These are phyloP conservation scores for Chymomyza costata DNA, from an alignment of 1,140 invertebrate genomes.

Conservation along the genomic window DNA sequence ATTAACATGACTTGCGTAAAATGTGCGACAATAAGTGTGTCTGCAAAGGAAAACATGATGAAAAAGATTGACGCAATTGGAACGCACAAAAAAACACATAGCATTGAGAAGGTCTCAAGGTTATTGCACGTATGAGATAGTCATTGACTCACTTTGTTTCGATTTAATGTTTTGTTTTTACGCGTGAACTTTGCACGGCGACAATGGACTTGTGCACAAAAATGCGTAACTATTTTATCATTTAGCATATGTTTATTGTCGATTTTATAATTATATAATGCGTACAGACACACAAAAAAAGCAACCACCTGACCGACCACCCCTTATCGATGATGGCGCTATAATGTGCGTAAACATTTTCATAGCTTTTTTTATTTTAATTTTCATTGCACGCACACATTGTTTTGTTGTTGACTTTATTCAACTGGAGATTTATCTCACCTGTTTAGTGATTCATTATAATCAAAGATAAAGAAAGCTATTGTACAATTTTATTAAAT, in stretches of 20 bases:
- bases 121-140: constrained; percentile 32
- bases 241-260: constrained; percentile 24
- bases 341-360: constrained; percentile 3
- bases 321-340: constrained; percentile 12
- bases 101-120: constrained; percentile 42
- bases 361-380: no score
- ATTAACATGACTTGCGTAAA: constrained; percentile 34
- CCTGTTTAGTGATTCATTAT: no score
- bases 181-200: neutral
- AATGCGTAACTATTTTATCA: no score
- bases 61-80: constrained; percentile 29
- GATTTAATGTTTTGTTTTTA: constrained; percentile 10
- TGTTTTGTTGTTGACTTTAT: no score
- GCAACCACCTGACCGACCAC: constrained; percentile 43
- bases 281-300: constrained; percentile 17
- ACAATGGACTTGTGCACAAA: no score
- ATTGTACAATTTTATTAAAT: no score
- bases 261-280: constrained; percentile 60
- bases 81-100: constrained; percentile 43
- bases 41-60: constrained; percentile 17
- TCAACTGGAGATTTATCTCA: no score
- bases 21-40: constrained; percentile 11
- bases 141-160: constrained; percentile 7
- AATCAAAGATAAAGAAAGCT: no score
- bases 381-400: no score